A percentile compares a stretch with the other conserved stretches of the same genome.
Conservation (phyloP, 2,113 vertebrate species). For the Phodopus roborovskii region DNA sequence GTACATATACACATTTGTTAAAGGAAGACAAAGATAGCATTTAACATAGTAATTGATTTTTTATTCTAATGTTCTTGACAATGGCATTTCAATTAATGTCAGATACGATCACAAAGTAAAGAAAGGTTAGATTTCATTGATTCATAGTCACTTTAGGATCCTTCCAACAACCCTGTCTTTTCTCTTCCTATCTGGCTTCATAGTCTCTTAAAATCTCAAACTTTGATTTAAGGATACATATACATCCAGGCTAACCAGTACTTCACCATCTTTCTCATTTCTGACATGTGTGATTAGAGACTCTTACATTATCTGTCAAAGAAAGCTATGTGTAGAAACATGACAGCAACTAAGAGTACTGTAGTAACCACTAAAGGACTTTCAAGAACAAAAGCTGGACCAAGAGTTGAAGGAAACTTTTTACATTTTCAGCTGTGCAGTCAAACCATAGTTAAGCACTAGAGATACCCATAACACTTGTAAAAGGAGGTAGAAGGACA, state of each 20-base stretch:
- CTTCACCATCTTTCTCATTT: not conserved
- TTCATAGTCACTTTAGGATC: not conserved
- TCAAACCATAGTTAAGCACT: not conserved
- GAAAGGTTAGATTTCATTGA: not conserved
- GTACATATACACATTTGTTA: not conserved
- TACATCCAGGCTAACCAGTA: not conserved
- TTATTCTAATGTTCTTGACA: not conserved
- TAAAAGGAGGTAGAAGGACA: not conserved
- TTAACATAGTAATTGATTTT: not conserved
- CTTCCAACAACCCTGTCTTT: not conserved
- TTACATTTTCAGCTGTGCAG: not conserved
- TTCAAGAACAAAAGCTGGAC: not conserved
- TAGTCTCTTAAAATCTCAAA: not conserved
- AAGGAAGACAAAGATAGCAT: not conserved
- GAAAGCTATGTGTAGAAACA: not conserved
- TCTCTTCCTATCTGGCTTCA: not conserved
- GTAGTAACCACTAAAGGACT: constrained; percentile 20
- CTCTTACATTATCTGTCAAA: not conserved
- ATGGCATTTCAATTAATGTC: not conserved
- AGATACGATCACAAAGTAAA: not conserved
- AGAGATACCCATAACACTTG: not conserved
- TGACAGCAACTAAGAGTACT: not conserved
- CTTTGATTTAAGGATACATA: not conserved
- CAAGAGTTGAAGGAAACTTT: not conserved
- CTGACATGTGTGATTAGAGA: not conserved